Conservation (phyloP, 1,140 invertebrate genomes). For the Marisa cornuarietis region DNA sequence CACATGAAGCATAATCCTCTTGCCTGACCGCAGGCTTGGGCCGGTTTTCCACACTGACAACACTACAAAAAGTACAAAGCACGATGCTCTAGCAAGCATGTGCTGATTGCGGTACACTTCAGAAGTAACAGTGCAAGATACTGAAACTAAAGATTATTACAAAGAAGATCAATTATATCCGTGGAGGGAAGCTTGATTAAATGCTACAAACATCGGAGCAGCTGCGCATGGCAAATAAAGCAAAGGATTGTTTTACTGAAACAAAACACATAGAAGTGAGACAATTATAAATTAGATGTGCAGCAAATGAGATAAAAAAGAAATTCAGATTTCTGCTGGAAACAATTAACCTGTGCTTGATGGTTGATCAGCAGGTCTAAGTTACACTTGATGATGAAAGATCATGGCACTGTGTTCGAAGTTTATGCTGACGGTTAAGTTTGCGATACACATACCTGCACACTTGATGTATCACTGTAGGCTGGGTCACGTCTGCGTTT, state of each 20-base stretch:
- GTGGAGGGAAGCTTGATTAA: not conserved
- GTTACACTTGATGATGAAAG: not conserved
- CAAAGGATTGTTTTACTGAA: too few species aligned
- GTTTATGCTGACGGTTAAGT: not conserved
- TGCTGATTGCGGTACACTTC: too few species aligned
- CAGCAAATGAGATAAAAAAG: constrained; percentile 2
- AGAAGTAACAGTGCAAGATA: too few species aligned
- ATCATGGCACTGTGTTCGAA: not conserved
- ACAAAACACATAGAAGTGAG: not conserved
- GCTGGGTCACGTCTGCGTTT: constrained; percentile 45
- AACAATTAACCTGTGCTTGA: not conserved
- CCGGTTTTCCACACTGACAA: constrained; percentile 16
- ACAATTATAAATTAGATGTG: not conserved
- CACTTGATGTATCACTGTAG: constrained; percentile 47
- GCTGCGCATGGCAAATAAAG: too few species aligned
- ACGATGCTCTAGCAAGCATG: too few species aligned
- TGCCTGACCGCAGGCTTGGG: constrained; percentile 10
- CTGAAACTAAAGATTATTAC: too few species aligned
- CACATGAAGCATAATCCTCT: constrained; percentile 1
- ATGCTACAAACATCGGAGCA: too few species aligned
- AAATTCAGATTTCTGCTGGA: not conserved
- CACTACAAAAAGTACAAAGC: too few species aligned
- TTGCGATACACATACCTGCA: constrained; percentile 47
- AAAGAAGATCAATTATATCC: too few species aligned
- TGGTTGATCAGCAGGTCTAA: too few species aligned